Conservation (phyloP, 35 echinoderm and acorn worm genomes). For the Heliocidaris erythrogramma region DNA sequence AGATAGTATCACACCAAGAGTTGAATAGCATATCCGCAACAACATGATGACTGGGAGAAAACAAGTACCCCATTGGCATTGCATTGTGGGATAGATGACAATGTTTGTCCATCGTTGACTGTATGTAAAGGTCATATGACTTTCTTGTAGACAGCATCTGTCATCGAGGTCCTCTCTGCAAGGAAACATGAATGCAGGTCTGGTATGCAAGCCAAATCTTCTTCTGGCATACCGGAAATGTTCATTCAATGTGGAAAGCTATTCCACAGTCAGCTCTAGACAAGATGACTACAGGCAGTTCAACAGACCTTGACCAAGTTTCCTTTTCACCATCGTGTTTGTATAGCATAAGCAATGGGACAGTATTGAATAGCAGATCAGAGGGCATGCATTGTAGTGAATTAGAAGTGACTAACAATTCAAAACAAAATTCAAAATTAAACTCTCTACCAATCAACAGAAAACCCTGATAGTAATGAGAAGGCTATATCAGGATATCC, state of each 20-base stretch:
- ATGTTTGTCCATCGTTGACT: not conserved
- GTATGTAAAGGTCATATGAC: not conserved
- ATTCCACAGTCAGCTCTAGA: not conserved
- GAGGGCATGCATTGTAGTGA: not conserved
- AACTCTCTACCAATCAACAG: too few species aligned
- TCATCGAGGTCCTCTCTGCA: not conserved
- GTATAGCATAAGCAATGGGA: not conserved
- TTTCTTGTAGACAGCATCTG: not conserved
- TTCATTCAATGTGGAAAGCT: not conserved
- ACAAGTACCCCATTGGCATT: not conserved
- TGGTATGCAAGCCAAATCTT: not conserved
- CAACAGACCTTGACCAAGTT: too few species aligned
- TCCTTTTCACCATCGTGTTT: not conserved
- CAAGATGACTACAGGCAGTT: too few species aligned
- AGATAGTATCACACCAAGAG: not conserved
- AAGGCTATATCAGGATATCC: too few species aligned
- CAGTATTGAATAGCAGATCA: not conserved
- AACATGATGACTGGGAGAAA: not conserved
- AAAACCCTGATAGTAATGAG: too few species aligned
- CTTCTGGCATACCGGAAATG: not conserved
- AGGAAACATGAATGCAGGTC: not conserved
- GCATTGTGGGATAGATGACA: not conserved
- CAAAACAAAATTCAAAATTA: too few species aligned
- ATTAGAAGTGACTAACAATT: too few species aligned
- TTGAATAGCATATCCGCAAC: not conserved